Base-by-base conservation (phyloP, 2,888 invertebrate genomes). In the Antitype chi region DNA sequence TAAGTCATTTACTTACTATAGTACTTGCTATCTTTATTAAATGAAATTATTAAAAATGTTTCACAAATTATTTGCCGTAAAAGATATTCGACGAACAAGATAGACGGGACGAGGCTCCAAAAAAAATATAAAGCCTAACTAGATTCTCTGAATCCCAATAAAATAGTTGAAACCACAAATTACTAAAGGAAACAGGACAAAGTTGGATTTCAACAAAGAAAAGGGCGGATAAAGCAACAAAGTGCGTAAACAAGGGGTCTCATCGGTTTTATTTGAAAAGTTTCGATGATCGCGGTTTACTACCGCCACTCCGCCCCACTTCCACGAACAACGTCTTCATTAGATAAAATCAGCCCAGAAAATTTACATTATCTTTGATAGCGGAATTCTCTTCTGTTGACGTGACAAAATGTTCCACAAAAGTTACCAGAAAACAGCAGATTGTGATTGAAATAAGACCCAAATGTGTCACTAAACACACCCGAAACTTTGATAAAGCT, bases 211-310 rank as follows among this genome's bases (percentile, higher is more conserved):
- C 90, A 90, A 92, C 92, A 90, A 93, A 94, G 91, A 91, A 93
- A 92, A 91, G 90, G 91, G 89, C 91, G 90, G 90, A 90, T 90
- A 89, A 89, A 90, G 90, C 90, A 91, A 92, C 93, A 92, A 93
- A 94, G 91, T 92, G 90, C 93, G 93, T 93, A 94, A 95, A 95
- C 94, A 94, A 93, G 91, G 90, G 90, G 91, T 88, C 92, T 92
- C 93, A 93, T 94, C 92, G 93, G 92, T 93, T 95, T 95, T 95
- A 95, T 95, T 95, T 93, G 94, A 92, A 95, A 95, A 95, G 93
- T 95, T 95, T 90, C 89, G 89, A 93, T 91, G 91, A 92, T 91
- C 89, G 90, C 90, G 91, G 93, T 93, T 93, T 92, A 93, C 91
- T 93, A 89, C 90, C 85, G 60, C 70, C 78, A 38, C 60, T 9